Percentiles rank a stretch among this genome's conserved stretches.
Conservation (phyloP, 2,113 vertebrate genomes). For the Xenopus borealis region DNA sequence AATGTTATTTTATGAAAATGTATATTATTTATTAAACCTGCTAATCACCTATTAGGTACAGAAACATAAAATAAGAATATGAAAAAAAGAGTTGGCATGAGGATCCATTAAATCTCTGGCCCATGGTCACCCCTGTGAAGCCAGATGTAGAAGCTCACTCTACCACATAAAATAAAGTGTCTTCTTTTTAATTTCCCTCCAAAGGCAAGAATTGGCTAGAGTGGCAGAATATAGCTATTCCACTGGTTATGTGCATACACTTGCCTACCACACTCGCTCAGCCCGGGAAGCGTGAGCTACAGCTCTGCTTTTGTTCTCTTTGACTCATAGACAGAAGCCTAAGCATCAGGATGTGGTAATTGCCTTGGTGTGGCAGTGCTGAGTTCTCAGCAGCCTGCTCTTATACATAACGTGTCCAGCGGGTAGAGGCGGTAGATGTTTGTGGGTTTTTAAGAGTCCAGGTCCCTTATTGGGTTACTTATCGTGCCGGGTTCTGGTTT, state of each 20-base stretch:
- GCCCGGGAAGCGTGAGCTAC: too few species aligned
- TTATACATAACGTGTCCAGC: conserved; percentile 18
- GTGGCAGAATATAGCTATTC: neutral
- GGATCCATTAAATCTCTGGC: too few species aligned
- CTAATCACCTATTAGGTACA: too few species aligned
- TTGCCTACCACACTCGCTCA: neutral
- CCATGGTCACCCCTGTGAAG: too few species aligned
- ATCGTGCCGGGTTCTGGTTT: neutral
- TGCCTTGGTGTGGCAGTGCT: conserved; percentile 36
- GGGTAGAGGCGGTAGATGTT: conserved; percentile 12
- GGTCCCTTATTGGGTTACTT: conserved; percentile 2
- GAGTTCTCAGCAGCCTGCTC: conserved; percentile 36
- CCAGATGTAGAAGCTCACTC: too few species aligned
- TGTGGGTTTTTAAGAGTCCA: conserved; percentile 32
- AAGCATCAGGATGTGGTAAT: conserved; percentile 36
- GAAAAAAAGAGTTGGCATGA: too few species aligned
- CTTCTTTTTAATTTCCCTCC: too few species aligned
- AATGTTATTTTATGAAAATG: too few species aligned
- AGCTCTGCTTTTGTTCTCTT: neutral
- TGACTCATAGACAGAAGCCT: conserved; percentile 28
- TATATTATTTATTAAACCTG: too few species aligned
- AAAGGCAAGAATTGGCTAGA: too few species aligned
- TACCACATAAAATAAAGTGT: too few species aligned
- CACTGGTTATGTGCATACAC: neutral
- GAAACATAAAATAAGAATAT: too few species aligned